Evolutionary conservation across 2,888 invertebrate species (phyloP).

Genomic region (Allygus modestus): DNA sequence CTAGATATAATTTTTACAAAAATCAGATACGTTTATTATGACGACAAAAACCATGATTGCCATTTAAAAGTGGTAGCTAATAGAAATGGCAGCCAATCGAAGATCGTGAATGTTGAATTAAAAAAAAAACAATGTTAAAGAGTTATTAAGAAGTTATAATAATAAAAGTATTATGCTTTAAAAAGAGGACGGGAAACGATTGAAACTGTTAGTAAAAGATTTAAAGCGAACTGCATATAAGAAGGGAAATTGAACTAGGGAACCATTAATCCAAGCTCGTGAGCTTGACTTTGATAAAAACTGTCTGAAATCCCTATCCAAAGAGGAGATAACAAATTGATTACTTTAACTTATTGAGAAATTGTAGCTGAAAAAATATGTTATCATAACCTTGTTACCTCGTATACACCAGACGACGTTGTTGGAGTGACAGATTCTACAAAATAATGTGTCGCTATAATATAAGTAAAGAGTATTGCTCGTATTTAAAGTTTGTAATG

Average conservation of each 20-base stretch:
- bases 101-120: slow-evolving; percentile 48
- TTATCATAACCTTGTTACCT: slow-evolving; percentile 27
- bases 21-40: slow-evolving; percentile 22
- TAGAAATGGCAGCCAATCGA: slow-evolving; percentile 21
- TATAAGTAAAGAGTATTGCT: neutral
- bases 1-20: slow-evolving; percentile 28
- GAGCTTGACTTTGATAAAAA: slow-evolving; percentile 20
- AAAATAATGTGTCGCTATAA: slow-evolving; percentile 9
- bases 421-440: slow-evolving; percentile 19
- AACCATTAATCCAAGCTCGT: slow-evolving; percentile 10
- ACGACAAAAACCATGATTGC: slow-evolving; percentile 34
- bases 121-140: neutral
- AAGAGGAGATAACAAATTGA: slow-evolving; percentile 17
- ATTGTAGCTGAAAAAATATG: slow-evolving; percentile 28
- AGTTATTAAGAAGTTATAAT: slow-evolving; percentile 16
- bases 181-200: neutral
- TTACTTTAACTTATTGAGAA: slow-evolving; percentile 19
- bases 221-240: slow-evolving; percentile 4
- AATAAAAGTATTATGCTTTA: neutral
- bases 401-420: neutral
- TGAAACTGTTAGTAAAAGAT: slow-evolving; percentile 23
- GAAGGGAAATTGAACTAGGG: slow-evolving; percentile 28
- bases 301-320: neutral
- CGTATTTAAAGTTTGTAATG: slow-evolving; percentile 8
- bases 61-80: slow-evolving; percentile 49